These are phyloP conservation scores for Apoda limacodes DNA, from an alignment of 2,888 invertebrate species.

Conservation along the genomic window DNA sequence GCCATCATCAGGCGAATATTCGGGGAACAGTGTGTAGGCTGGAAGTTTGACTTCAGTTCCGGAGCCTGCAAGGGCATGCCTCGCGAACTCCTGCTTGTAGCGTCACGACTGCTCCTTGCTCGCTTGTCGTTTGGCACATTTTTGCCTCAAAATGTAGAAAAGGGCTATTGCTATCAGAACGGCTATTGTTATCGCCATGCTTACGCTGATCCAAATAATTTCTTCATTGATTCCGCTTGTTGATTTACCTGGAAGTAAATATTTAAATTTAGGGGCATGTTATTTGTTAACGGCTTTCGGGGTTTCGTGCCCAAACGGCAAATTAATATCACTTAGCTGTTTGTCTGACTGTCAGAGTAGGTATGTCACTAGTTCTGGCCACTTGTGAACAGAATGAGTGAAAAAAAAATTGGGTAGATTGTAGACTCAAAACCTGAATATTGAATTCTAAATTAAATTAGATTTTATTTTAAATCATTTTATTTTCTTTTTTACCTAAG, in stretches of 20 bases:
- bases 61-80: slow-evolving; percentile 58
- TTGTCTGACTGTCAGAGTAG: too few species aligned
- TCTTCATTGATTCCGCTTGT: slow-evolving; percentile 89
- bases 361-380: too few species aligned
- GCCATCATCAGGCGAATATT: slow-evolving; percentile 52
- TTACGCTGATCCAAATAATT: slow-evolving; percentile 90
- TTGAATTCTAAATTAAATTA: too few species aligned
- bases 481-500: too few species aligned
- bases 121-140: slow-evolving; percentile 81
- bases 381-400: too few species aligned
- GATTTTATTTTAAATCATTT: too few species aligned
- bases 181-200: slow-evolving; percentile 86
- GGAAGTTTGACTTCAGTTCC: slow-evolving; percentile 45
- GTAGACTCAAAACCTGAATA: too few species aligned
- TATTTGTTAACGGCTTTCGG: too few species aligned
- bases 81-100: slow-evolving; percentile 64
- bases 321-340: too few species aligned
- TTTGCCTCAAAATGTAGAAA: slow-evolving; percentile 85
- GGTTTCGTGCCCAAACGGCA: too few species aligned
- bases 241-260: slow-evolving; percentile 86
- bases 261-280: too few species aligned
- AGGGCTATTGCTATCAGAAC: slow-evolving; percentile 84
- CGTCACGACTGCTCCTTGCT: slow-evolving; percentile 79
- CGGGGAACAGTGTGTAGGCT: slow-evolving; percentile 52
- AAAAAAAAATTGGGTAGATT: too few species aligned